Evolutionary conservation across 2,888 invertebrate genomes (phyloP), one percentile per base, ranked within the genome.

Genomic region (Mamestra brassicae): DNA sequence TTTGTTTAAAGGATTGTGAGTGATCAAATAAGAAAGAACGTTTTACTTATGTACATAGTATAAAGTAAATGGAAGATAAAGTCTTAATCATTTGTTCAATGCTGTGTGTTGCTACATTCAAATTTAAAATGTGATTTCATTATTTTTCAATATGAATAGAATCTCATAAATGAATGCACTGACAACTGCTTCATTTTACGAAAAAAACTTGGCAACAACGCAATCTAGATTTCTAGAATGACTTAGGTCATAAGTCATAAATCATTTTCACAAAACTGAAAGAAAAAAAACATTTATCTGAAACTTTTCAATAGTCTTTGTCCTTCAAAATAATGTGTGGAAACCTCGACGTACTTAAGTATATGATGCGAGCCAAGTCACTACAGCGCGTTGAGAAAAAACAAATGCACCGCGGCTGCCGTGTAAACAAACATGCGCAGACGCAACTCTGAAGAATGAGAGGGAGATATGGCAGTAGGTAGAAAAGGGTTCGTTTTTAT

Each of bases 341-440:
- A 86, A 82, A 84, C 85, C 83, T 87, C 85, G 83, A 87, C 85
- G 80, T 83, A 86, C 88, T 88, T 78, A 85, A 80, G 78, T 89
- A 87, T 87, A 84, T 87, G 78, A 82, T 83, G 80, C 78, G 86
- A 88, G 91, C 90, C 91, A 91, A 91, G 89, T 91, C 90, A 87
- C 86, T 89, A 88, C 88, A 87, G 79, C 86, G 78, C 89, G 90
- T 87, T 90, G 91, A 92, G 92, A 93, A 93, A 92, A 93, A 94
- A 93, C 93, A 93, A 94, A 93, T 93, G 93, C 92, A 93, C 84
- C 90, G 87, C 91, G 90, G 86, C 90, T 83, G 89, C 88, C 87
- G 90, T 85, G 92, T 94, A 94, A 94, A 94, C 94, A 94, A 94
- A 94, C 92, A 90, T 81, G 86, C 85, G 84, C 87, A 68, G 69